A percentile compares a stretch with the other conserved stretches of the same genome.
Conservation (phyloP, 2,888 invertebrate species). For the Agapetus fuscipes region DNA sequence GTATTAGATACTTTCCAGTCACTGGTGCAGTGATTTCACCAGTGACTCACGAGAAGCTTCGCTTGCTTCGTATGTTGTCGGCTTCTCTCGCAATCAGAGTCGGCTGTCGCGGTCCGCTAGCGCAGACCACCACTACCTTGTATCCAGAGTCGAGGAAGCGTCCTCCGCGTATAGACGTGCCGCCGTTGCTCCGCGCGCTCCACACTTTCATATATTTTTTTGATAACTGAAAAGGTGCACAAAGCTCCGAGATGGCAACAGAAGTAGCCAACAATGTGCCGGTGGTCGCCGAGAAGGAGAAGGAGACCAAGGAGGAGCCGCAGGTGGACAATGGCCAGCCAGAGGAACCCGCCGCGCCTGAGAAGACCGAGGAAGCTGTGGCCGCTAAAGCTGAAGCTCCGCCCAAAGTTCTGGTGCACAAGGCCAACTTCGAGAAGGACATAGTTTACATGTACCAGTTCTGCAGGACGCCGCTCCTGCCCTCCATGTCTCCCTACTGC, state of each 20-base stretch:
- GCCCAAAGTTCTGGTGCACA: slow-evolving; percentile 75
- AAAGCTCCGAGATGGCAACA: slow-evolving; percentile 54
- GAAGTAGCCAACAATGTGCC: slow-evolving; percentile 66
- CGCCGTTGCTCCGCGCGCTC: too few species aligned
- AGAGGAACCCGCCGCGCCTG: slow-evolving; percentile 39
- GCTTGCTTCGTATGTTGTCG: too few species aligned
- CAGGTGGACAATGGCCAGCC: slow-evolving; percentile 37
- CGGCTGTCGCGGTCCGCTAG: slow-evolving; percentile 12
- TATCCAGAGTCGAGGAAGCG: slow-evolving; percentile 21
- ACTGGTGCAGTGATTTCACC: too few species aligned
- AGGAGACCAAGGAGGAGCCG: slow-evolving; percentile 25
- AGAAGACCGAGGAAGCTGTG: slow-evolving; percentile 39
- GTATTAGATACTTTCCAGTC: too few species aligned
- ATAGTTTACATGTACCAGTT: slow-evolving; percentile 91
- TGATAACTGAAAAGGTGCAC: slow-evolving; percentile 11
- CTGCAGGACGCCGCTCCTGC: slow-evolving; percentile 79
- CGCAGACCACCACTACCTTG: too few species aligned
- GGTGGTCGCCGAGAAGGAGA: slow-evolving; percentile 46
- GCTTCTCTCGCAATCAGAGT: too few species aligned
- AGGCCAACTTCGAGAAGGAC: slow-evolving; percentile 83
- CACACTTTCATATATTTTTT: too few species aligned
- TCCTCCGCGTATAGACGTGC: slow-evolving; percentile 23
- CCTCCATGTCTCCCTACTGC: slow-evolving; percentile 86
- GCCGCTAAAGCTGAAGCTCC: slow-evolving; percentile 51
- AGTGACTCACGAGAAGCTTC: too few species aligned